Conservation (phyloP, 2,113 vertebrate species). For the Girardinichthys multiradiatus region DNA sequence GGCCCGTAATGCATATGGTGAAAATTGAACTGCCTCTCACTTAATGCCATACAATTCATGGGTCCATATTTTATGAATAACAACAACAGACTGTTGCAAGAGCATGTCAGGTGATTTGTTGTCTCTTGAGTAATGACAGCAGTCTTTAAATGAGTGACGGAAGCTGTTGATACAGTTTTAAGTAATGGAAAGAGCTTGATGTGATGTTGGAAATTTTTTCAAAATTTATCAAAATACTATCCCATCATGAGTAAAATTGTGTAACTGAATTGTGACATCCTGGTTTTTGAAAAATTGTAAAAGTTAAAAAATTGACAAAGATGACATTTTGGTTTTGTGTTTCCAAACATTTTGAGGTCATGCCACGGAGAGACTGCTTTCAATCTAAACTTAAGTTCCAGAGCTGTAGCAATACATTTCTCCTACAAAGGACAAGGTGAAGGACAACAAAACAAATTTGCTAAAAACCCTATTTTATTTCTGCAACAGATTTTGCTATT, state of each 20-base stretch:
- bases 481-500: too few species aligned
- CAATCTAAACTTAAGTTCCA: too few species aligned
- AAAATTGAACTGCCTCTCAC: constrained; percentile 78
- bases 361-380: neutral
- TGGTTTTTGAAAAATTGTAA: constrained; percentile 31
- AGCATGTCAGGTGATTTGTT: constrained; percentile 34
- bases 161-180: constrained; percentile 31
- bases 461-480: too few species aligned
- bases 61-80: constrained; percentile 61
- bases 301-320: constrained; percentile 27
- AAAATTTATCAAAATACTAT: constrained; percentile 39
- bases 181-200: constrained; percentile 21
- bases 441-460: too few species aligned
- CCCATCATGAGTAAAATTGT: neutral
- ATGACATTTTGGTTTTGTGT: neutral
- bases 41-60: constrained; percentile 49
- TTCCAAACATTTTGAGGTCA: constrained; percentile 1
- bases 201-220: constrained; percentile 24
- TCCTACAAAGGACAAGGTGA: too few species aligned
- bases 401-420: neutral
- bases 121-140: constrained; percentile 53
- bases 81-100: constrained; percentile 49
- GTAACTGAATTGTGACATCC: constrained; percentile 28
- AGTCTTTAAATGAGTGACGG: constrained; percentile 38
- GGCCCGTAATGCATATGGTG: constrained; percentile 34